phyloP scores from a whole-genome alignment of 2,113 vertebrate species.

The Amblyornis subalaris region DNA sequence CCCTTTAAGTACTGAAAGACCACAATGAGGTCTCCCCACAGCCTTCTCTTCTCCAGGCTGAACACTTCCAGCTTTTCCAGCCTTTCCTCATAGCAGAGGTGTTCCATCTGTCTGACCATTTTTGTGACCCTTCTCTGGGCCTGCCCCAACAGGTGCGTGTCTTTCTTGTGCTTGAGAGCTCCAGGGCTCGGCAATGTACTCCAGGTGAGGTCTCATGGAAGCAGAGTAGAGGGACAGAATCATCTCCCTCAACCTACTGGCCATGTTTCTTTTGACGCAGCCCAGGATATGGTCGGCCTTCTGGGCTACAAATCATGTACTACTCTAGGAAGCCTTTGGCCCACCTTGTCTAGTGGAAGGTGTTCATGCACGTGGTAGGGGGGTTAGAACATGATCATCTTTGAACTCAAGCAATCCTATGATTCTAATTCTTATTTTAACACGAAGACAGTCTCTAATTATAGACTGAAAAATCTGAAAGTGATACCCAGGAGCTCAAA shows the following conservation, averaged over 20 bases:
- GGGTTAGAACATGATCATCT: neutral
- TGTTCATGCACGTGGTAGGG: too few relatives aligned
- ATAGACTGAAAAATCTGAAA: neutral
- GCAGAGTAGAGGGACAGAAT: neutral
- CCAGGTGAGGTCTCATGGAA: neutral
- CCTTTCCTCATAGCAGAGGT: neutral
- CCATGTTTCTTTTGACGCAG: neutral
- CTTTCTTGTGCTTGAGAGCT: neutral
- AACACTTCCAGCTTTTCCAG: neutral
- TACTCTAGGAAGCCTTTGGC: neutral
- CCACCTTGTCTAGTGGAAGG: neutral
- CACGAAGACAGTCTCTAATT: neutral
- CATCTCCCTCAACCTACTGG: fast-evolving
- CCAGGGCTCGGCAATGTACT: neutral
- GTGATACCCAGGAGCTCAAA: neutral
- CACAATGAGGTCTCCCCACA: fast-evolving
- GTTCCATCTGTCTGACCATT: neutral
- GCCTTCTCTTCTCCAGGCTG: neutral
- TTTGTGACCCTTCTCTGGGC: neutral
- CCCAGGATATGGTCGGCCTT: neutral
- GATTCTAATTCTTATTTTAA: neutral
- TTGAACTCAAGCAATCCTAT: neutral
- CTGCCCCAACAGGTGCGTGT: neutral
- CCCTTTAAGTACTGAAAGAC: neutral
- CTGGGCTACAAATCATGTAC: neutral